Conservation (phyloP, 2,888 invertebrate species). For the Drosophila pegasa region DNA sequence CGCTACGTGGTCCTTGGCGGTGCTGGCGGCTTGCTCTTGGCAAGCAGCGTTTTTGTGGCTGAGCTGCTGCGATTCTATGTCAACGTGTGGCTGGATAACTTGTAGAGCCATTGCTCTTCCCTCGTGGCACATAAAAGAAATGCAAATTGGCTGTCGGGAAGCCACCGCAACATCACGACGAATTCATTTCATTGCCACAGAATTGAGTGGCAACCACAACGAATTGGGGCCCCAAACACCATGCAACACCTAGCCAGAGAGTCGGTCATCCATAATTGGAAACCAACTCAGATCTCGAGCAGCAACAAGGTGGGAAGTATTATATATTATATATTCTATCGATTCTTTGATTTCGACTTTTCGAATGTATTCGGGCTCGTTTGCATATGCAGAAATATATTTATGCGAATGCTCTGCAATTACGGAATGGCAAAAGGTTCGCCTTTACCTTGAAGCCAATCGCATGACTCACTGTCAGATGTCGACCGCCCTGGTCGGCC, state of each 20-base stretch:
- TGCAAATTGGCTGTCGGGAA: slow-evolving; percentile 72
- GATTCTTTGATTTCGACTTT: background rate
- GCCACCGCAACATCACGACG: slow-evolving; percentile 72
- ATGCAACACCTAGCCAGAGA: slow-evolving; percentile 29
- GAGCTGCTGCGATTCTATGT: slow-evolving; percentile 60
- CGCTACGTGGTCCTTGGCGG: slow-evolving; percentile 15
- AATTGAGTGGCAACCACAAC: slow-evolving; percentile 55
- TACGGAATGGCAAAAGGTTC: slow-evolving; percentile 52
- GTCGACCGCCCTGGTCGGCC: slow-evolving; percentile 37
- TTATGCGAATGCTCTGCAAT: slow-evolving; percentile 25
- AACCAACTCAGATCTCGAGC: background rate
- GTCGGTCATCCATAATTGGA: background rate
- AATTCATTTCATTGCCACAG: slow-evolving; percentile 56
- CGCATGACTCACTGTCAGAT: slow-evolving; percentile 52
- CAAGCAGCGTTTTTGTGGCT: slow-evolving; percentile 35
- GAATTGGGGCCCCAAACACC: slow-evolving; percentile 25
- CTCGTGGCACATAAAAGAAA: slow-evolving; percentile 57
- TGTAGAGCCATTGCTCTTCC: slow-evolving; percentile 50
- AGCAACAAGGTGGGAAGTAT: no score
- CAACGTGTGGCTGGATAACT: slow-evolving; percentile 52
- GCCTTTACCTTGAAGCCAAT: slow-evolving; percentile 50
- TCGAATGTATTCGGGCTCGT: slow-evolving; percentile 11
- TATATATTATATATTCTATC: no score
- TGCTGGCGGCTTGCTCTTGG: slow-evolving; percentile 33
- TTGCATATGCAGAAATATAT: slow-evolving; percentile 40